Base-by-base conservation (phyloP, 2,888 invertebrate genomes). In the Anarsia innoxiella region DNA sequence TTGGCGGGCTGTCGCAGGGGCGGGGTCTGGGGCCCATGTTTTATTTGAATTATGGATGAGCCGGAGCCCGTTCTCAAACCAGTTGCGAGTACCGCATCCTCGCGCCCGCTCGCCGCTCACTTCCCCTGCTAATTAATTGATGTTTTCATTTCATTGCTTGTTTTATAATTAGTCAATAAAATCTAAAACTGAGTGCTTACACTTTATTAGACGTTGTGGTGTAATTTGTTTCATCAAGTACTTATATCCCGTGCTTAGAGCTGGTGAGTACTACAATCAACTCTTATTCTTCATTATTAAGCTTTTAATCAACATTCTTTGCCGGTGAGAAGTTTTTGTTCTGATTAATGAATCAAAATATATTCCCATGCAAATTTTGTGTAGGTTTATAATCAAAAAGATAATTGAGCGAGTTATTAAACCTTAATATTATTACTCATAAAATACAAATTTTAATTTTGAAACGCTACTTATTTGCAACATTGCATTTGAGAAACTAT, bases 21-120 rank as follows among this genome's bases (percentile, higher is more conserved):
- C 83, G 83, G 75, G 59, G 82, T 73, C 61, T 73, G 75, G 80
- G 69, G 59, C 79, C 80, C 82, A 82, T 80, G 78, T 82, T 82
- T 66, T 79, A 77, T 82, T 83, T 82, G 82, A 82, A 82, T 83
- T 80, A 84, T 83, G 82, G 82, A 83, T 82, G 80, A 80, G 66
- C 65, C 69, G 66, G 66, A 64, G 67, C 63, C 62, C 68, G 70
- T 56, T 70, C 68, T 71, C 55, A 76, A 82, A 83, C 83, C 83
- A 82, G 83, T 83, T 80, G 78, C 63, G 74, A 67, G 67, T 63
- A 72, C 64, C 64, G 62, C 77, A 74, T 73, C 75, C 69, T 73
- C 75, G 72, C 70, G 71, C 74, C 73, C 74, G 75, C 78, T 75
- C 73, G 78, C 77, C 68, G 75, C 76, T 75, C n/a, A n/a, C n/a